Conservation (phyloP, 2,888 invertebrate genomes). For the Ectemnius cavifrons region DNA sequence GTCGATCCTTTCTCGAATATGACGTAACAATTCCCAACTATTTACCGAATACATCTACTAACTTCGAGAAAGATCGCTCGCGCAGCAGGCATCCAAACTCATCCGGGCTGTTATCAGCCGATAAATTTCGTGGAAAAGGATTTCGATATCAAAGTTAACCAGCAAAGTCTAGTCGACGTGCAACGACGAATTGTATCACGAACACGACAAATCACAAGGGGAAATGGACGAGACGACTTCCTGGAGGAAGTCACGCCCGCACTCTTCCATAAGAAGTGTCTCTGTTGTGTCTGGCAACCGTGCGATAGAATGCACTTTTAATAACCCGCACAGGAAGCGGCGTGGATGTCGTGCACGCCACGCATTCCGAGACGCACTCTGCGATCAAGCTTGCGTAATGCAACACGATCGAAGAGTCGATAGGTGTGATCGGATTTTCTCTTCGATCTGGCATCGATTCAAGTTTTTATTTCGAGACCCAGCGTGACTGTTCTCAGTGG, state of each 20-base stretch:
- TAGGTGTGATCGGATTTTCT: not conserved
- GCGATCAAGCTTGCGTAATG: not conserved
- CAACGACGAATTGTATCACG: too few relatives aligned
- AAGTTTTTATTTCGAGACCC: not conserved
- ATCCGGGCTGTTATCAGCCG: constrained; percentile 10
- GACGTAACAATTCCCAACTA: too few relatives aligned
- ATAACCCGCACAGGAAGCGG: constrained; percentile 4
- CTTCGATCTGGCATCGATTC: not conserved
- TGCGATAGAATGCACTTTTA: constrained; percentile 23
- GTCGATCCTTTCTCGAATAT: too few relatives aligned
- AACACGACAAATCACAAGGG: constrained; percentile 3
- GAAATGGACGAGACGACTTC: constrained; percentile 41
- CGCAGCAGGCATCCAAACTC: not conserved
- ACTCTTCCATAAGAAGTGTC: constrained; percentile 22
- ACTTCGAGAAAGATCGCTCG: not conserved
- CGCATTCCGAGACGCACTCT: not conserved
- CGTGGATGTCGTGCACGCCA: not conserved
- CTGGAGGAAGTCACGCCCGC: constrained; percentile 57
- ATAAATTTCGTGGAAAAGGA: constrained; percentile 13
- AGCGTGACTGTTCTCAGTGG: too few relatives aligned
- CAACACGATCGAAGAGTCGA: not conserved
- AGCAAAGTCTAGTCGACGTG: too few relatives aligned
- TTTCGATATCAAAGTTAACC: constrained; percentile 11
- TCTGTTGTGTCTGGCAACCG: constrained; percentile 13
- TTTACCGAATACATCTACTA: too few relatives aligned